A percentile compares a stretch with the other conserved stretches of the same genome.
Conservation (phyloP, 30 jellyfish, hydroid and myxozoan genomes). For the Morbakka virulenta region DNA sequence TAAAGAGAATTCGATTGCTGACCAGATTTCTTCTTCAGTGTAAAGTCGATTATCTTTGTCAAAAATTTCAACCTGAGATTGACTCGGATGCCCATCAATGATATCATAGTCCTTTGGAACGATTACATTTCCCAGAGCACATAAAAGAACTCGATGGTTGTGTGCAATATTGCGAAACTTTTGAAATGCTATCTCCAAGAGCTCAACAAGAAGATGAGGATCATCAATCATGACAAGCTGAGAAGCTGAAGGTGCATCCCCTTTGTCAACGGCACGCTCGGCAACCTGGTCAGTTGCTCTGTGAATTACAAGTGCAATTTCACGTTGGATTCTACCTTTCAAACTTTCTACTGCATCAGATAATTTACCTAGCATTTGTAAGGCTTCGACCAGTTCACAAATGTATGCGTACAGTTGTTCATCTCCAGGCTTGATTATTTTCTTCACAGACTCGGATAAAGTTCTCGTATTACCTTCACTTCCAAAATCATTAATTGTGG, state of each 20-base stretch:
- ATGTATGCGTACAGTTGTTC: neutral
- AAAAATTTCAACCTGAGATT: neutral
- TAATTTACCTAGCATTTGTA: constrained; percentile 72
- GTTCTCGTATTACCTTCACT: neutral
- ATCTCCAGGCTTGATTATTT: neutral
- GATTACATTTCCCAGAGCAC: constrained; percentile 27
- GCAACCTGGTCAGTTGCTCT: constrained; percentile 89
- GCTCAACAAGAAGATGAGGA: constrained; percentile 67
- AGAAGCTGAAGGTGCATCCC: constrained; percentile 54
- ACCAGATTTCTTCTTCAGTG: constrained; percentile 93
- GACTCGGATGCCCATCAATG: neutral
- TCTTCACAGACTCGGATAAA: neutral
- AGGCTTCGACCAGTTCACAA: constrained; percentile 54
- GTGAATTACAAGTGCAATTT: constrained; percentile 75
- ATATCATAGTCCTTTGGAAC: neutral
- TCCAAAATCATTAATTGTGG: neutral
- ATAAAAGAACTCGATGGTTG: constrained; percentile 70
- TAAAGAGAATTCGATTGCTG: constrained; percentile 87
- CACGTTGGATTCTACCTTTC: constrained; percentile 78
- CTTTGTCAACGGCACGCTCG: constrained; percentile 61
- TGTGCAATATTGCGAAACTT: constrained; percentile 76
- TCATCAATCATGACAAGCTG: constrained; percentile 58
- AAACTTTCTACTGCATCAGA: constrained; percentile 93
- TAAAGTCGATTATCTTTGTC: constrained; percentile 52
- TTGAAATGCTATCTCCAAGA: constrained; percentile 56